These are phyloP conservation scores for Drepana falcataria DNA, from an alignment of 2,888 invertebrate genomes.

Conservation along the genomic window DNA sequence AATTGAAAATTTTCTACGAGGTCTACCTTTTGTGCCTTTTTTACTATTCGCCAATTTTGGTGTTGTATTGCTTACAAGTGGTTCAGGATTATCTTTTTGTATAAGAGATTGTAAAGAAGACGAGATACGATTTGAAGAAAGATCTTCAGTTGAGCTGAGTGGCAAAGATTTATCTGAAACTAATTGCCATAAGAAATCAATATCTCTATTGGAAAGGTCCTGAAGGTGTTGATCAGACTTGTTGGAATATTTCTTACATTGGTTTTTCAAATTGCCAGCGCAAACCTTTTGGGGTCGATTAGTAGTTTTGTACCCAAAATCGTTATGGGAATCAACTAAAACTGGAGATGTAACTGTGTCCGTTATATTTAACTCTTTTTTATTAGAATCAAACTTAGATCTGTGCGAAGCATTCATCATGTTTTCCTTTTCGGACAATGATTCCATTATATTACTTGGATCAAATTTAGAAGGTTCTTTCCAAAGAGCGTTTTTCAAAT, in stretches of 20 bases:
- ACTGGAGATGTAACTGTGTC: conserved; percentile 24
- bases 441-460: conserved; percentile 64
- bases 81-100: conserved; percentile 51
- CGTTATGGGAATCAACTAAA: conserved; percentile 19
- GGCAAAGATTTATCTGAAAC: conserved; percentile 59
- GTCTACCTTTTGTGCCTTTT: conserved; percentile 59
- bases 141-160: conserved; percentile 47
- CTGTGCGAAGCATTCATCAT: conserved; percentile 39
- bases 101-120: conserved; percentile 69
- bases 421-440: conserved; percentile 64
- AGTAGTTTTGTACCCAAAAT: conserved; percentile 38
- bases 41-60: conserved; percentile 59
- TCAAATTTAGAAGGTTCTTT: conserved; percentile 69
- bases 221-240: conserved; percentile 45
- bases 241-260: conserved; percentile 44
- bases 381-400: conserved; percentile 43
- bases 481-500: conserved; percentile 65
- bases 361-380: conserved; percentile 38
- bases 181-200: conserved; percentile 67
- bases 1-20: conserved; percentile 79
- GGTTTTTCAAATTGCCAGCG: conserved; percentile 33
- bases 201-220: conserved; percentile 62
- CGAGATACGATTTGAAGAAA: conserved; percentile 54
- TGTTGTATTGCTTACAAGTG: conserved; percentile 31
- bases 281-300: conserved; percentile 44